A percentile compares a stretch with the other conserved stretches of the same genome.
Evolutionary conservation across 1,140 invertebrate genomes (phyloP).

Genomic region (Euwallacea fornicatus): DNA sequence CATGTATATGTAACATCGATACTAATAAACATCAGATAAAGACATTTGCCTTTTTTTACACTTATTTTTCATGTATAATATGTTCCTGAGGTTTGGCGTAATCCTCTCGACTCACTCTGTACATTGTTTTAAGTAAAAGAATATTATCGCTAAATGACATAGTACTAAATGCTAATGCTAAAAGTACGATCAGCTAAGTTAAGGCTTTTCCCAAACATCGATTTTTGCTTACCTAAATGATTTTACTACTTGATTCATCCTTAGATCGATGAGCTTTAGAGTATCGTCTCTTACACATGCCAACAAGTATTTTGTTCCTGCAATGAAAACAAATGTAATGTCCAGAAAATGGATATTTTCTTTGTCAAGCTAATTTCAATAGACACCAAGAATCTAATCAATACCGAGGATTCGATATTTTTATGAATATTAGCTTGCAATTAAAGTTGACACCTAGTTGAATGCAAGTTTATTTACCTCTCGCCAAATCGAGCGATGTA

Average conservation of each 20-base stretch:
- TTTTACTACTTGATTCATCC: conserved; percentile 88
- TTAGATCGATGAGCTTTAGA: conserved; percentile 88
- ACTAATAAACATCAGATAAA: too few relatives aligned
- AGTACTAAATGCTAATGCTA: neutral
- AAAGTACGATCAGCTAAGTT: neutral
- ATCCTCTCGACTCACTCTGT: too few relatives aligned
- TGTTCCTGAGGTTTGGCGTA: too few relatives aligned
- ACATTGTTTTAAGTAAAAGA: too few relatives aligned
- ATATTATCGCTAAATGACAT: too few relatives aligned
- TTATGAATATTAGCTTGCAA: too few relatives aligned
- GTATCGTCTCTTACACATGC: conserved; percentile 94
- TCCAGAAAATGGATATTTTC: conserved; percentile 5
- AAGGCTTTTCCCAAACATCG: neutral
- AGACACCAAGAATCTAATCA: too few relatives aligned
- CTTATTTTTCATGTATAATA: too few relatives aligned
- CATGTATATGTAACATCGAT: too few relatives aligned
- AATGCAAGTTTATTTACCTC: conserved; percentile 61
- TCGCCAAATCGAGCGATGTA: conserved; percentile 90
- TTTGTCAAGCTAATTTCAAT: too few relatives aligned
- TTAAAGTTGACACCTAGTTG: conserved; percentile 38
- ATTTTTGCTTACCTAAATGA: conserved; percentile 77
- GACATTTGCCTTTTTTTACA: too few relatives aligned
- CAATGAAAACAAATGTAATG: conserved; percentile 4
- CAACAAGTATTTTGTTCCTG: conserved; percentile 88
- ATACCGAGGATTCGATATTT: too few relatives aligned